A percentile compares a stretch with the other conserved stretches of the same genome.
These are phyloP conservation scores for Ectropis grisescens DNA, from an alignment of 1,140 invertebrate species.

Conservation along the genomic window DNA sequence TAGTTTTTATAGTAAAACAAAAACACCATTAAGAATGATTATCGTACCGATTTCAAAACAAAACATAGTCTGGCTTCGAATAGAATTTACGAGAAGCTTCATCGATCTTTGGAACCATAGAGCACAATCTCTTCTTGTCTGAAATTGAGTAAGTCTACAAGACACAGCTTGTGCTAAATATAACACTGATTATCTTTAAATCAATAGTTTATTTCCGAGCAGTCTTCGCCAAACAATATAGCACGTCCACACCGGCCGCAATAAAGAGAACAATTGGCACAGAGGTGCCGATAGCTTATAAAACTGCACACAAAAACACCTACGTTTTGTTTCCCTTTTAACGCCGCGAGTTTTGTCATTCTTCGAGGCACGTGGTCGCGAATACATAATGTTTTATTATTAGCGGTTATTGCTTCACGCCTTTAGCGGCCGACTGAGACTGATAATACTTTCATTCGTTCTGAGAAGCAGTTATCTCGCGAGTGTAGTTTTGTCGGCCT, in stretches of 20 bases:
- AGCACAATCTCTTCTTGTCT: too few species aligned
- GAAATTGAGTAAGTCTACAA: too few species aligned
- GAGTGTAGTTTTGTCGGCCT: not conserved
- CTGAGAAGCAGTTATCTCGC: slow-evolving; percentile 47
- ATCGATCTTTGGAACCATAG: too few species aligned
- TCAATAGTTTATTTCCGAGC: too few species aligned
- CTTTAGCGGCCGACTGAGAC: slow-evolving; percentile 36
- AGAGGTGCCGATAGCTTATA: slow-evolving; percentile 43
- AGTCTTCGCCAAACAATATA: too few species aligned
- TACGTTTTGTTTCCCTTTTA: slow-evolving; percentile 51
- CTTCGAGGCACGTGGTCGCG: slow-evolving; percentile 55
- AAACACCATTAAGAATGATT: too few species aligned
- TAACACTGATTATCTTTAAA: too few species aligned
- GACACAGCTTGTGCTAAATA: too few species aligned
- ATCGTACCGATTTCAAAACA: too few species aligned
- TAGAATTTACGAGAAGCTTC: too few species aligned
- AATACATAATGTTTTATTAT: slow-evolving; percentile 68
- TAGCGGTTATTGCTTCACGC: slow-evolving; percentile 60
- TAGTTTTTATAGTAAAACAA: too few species aligned
- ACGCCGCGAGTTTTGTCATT: slow-evolving; percentile 50
- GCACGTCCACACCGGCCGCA: slow-evolving; percentile 11
- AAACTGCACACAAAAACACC: slow-evolving; percentile 30
- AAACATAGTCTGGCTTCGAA: too few species aligned
- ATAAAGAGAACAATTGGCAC: slow-evolving; percentile 27
- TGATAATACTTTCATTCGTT: slow-evolving; percentile 59